Evolutionary conservation across 2,113 vertebrate genomes (phyloP).

Genomic region (Callorhinus ursinus): DNA sequence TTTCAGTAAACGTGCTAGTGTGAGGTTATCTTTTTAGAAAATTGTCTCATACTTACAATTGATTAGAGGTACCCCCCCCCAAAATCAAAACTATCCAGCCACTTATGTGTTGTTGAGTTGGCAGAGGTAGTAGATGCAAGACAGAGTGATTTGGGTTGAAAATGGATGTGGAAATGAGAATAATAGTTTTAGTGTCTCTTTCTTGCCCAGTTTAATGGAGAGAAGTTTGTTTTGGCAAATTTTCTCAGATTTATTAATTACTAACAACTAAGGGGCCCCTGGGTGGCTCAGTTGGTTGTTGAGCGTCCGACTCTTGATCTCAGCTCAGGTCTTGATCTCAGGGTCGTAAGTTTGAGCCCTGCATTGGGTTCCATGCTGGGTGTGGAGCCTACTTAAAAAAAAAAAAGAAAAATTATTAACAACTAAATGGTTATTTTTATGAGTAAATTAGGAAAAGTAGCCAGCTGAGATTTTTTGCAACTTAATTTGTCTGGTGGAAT

Average conservation of each 20-base stretch:
- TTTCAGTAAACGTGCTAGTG: not conserved
- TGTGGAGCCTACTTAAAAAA: not conserved
- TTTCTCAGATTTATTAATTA: slow-evolving; percentile 50
- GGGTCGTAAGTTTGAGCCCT: not conserved
- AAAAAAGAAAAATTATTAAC: not conserved
- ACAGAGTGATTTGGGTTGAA: slow-evolving; percentile 40
- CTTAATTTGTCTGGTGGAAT: slow-evolving; percentile 36
- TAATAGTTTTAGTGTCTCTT: not conserved
- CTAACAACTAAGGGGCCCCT: not conserved
- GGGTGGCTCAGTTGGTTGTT: not conserved
- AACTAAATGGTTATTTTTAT: slow-evolving; percentile 32
- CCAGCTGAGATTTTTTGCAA: not conserved
- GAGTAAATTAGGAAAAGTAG: slow-evolving; percentile 51
- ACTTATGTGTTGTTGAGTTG: not conserved
- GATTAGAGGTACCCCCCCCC: not conserved
- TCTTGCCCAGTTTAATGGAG: not conserved
- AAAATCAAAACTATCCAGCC: not conserved
- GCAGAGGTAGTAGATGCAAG: not conserved
- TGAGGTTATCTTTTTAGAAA: slow-evolving; percentile 8
- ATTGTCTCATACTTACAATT: not conserved
- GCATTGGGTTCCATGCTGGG: not conserved
- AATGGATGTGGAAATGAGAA: slow-evolving; percentile 8
- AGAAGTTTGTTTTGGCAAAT: slow-evolving; percentile 42
- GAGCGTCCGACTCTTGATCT: not conserved
- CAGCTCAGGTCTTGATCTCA: not conserved